Evolutionary conservation across 2,113 vertebrate genomes (phyloP), one percentile per base, ranked within the genome.

Genomic region (Rhadina sibilatrix): DNA sequence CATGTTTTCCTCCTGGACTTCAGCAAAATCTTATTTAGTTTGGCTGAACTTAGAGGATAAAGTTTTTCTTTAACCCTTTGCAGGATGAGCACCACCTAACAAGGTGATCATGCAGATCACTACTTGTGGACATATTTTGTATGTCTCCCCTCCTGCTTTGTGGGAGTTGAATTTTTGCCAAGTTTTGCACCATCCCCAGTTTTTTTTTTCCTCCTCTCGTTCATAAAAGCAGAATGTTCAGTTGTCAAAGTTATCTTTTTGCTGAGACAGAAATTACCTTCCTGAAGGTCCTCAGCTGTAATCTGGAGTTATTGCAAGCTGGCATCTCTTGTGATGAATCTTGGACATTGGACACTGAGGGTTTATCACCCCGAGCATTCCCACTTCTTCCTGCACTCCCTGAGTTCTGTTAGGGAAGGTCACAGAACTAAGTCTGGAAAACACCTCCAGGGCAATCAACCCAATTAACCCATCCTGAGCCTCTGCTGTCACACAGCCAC

Each of bases 1-100:
- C 85, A 93, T 83, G 54, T 90, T 95, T 97, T 97, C 94, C 85
- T 90, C 83, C 89, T 94, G 60, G 30, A 74, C 90, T 91, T 89
- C 63, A 80, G 93, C 87, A 92, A 78, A 87, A 80, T 87, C 66
- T 92, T 91, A 25, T 92, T 97, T 95, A 79, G 14, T 80, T 96
- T 94, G 87, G 92, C 95, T 19, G 8, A 90, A 81, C 53, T 40
- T 37, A 19, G 12, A 0, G 2, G 71, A 50, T 30, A 20, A 52
- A 52, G 53, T 37, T 94, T 91, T 65, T 53, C n/a, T 92, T 83
- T 64, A 79, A 70, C 52, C 19, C 9, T 93, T 87, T 90, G 44
- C 27, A 28, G 65, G 30, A 50, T 15, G 23, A 78, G 21, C 23
- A n/a, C 38, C 74, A 81, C 56, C 83, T 89, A 52, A 50, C 61